Conservation (phyloP, 2,888 invertebrate species). For the Yponomeuta plumbellus region DNA sequence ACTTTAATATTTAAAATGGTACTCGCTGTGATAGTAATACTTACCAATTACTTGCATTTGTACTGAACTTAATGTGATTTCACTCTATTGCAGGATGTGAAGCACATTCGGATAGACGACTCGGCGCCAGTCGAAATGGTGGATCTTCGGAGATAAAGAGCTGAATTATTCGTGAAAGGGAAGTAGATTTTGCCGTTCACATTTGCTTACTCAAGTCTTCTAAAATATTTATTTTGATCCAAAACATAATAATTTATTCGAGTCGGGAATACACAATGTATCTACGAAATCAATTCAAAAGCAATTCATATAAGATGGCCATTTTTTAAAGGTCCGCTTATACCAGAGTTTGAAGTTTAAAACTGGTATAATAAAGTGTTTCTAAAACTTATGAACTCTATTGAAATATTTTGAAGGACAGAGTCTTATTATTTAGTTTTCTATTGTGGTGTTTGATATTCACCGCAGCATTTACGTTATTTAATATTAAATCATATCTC, state of each 20-base stretch:
- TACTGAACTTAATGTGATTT: background rate
- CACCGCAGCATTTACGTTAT: background rate
- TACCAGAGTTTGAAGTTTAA: too few relatives aligned
- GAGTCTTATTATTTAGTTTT: slow-evolving; percentile 1
- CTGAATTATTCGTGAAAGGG: background rate
- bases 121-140: slow-evolving; percentile 81
- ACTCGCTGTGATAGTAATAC: too few relatives aligned
- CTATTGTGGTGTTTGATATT: background rate
- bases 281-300: too few relatives aligned
- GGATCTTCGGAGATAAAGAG: slow-evolving; percentile 81
- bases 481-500: background rate
- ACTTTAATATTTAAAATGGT: too few relatives aligned
- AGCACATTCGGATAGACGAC: slow-evolving; percentile 82
- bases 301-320: too few relatives aligned
- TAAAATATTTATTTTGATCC: background rate
- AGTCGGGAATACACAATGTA: too few relatives aligned
- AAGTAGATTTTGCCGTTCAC: background rate
- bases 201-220: background rate
- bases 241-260: too few relatives aligned
- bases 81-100: slow-evolving; percentile 78
- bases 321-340: too few relatives aligned
- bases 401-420: too few relatives aligned
- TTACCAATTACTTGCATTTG: too few relatives aligned
- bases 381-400: too few relatives aligned
- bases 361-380: too few relatives aligned